Percentiles rank a stretch among this genome's conserved stretches.
phyloP scores from a whole-genome alignment of 2,113 vertebrate genomes.

The Columbina picui region DNA sequence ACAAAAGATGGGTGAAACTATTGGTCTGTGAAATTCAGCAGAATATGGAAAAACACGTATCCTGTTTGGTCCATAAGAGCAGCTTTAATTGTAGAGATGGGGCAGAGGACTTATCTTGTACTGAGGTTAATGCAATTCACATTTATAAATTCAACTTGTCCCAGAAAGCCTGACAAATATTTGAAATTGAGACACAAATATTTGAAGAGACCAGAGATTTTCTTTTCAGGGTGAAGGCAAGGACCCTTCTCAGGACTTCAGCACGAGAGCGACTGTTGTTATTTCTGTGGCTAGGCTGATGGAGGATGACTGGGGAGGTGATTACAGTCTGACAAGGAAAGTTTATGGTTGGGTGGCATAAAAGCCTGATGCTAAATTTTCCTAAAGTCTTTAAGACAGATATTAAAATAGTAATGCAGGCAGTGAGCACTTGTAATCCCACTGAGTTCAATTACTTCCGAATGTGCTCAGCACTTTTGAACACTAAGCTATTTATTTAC shows the following conservation, averaged over 20 bases:
- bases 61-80: background rate
- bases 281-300: background rate
- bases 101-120: background rate
- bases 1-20: background rate
- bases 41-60: background rate
- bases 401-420: constrained; percentile 17
- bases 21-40: background rate
- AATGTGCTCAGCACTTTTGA: constrained; percentile 16
- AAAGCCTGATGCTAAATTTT: constrained; percentile 1
- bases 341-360: background rate
- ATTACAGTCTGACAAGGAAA: background rate
- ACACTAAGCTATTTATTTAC: constrained; percentile 7
- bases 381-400: background rate
- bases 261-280: background rate
- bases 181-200: background rate
- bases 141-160: background rate
- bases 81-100: background rate
- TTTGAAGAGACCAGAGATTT: background rate
- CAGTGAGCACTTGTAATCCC: background rate
- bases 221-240: background rate
- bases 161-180: background rate
- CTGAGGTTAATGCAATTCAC: background rate
- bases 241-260: background rate
- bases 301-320: background rate
- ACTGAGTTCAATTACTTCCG: background rate